These are phyloP conservation scores for Macaria notata DNA, from an alignment of 2,888 invertebrate species.

Conservation along the genomic window DNA sequence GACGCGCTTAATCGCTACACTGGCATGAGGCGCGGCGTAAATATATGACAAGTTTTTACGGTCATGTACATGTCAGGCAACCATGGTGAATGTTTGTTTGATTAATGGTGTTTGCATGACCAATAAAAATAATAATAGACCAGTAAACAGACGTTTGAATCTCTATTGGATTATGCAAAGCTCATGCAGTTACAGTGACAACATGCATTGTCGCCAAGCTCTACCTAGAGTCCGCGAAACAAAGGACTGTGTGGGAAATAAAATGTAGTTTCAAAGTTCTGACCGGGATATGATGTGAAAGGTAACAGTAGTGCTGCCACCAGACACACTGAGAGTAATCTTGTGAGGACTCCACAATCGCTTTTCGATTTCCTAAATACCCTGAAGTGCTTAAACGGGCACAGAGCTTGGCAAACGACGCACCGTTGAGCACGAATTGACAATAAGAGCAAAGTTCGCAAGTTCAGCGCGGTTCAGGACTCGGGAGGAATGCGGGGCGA, in stretches of 20 bases:
- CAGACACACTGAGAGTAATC: too few relatives aligned
- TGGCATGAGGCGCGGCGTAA: slow-evolving; percentile 36
- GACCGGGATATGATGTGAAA: too few relatives aligned
- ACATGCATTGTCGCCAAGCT: neutral
- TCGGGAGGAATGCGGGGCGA: slow-evolving; percentile 73
- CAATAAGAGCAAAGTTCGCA: slow-evolving; percentile 76
- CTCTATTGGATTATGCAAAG: slow-evolving; percentile 1
- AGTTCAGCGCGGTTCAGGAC: slow-evolving; percentile 76
- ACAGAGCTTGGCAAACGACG: slow-evolving; percentile 63
- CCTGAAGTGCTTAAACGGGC: slow-evolving; percentile 58
- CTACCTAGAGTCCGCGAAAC: too few relatives aligned
- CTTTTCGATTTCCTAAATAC: slow-evolving; percentile 56
- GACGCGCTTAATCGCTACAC: slow-evolving; percentile 42
- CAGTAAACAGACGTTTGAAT: neutral
- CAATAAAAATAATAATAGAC: neutral
- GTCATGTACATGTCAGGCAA: slow-evolving; percentile 9
- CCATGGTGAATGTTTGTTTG: slow-evolving; percentile 11
- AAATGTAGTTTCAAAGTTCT: too few relatives aligned
- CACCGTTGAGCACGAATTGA: slow-evolving; percentile 76
- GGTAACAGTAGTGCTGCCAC: too few relatives aligned
- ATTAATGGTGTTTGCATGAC: neutral
- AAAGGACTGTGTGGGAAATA: too few relatives aligned
- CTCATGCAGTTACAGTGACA: neutral
- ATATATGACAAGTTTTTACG: slow-evolving; percentile 22
- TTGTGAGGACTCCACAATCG: slow-evolving; percentile 44